phyloP scores from a whole-genome alignment of 2,888 invertebrate genomes.

The Pandemis cinnamomeana region DNA sequence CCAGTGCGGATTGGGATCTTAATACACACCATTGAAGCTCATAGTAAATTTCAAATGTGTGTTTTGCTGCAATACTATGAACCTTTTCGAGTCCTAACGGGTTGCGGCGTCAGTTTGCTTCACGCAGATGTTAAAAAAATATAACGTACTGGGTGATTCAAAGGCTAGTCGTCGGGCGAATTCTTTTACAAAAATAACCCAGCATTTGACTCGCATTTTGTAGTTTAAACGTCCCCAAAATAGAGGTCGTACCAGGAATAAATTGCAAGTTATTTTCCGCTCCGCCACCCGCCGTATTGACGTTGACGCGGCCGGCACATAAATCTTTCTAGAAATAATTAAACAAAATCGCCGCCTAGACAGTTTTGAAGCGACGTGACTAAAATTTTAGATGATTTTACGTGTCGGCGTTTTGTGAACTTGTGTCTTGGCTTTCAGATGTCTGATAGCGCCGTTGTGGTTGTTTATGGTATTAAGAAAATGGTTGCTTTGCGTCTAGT shows the following conservation, averaged over 20 bases:
- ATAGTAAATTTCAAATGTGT: too few species aligned
- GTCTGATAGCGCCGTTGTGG: too few species aligned
- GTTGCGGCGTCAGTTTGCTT: too few species aligned
- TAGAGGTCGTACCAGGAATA: constrained; percentile 53
- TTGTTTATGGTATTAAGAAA: too few species aligned
- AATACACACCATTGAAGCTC: too few species aligned
- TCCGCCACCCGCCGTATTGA: constrained; percentile 72
- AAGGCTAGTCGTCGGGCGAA: neutral
- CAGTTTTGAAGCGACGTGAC: constrained; percentile 38
- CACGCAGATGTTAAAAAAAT: neutral
- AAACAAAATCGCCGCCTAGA: constrained; percentile 39
- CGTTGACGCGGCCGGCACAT: constrained; percentile 48
- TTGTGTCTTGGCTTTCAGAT: neutral
- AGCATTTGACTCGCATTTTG: neutral
- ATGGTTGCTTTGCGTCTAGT: too few species aligned
- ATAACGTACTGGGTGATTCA: neutral
- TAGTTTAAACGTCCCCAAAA: constrained; percentile 24
- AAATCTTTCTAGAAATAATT: constrained; percentile 41
- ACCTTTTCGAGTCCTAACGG: too few species aligned
- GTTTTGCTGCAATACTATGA: too few species aligned
- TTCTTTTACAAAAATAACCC: neutral
- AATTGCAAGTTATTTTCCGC: constrained; percentile 78
- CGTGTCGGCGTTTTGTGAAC: constrained; percentile 17
- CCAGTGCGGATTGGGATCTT: too few species aligned
- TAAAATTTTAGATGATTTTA: constrained; percentile 20